Percentiles rank a stretch among this genome's conserved stretches.
phyloP scores from a whole-genome alignment of 2,888 invertebrate genomes.

The Chrysina gloriosa region DNA sequence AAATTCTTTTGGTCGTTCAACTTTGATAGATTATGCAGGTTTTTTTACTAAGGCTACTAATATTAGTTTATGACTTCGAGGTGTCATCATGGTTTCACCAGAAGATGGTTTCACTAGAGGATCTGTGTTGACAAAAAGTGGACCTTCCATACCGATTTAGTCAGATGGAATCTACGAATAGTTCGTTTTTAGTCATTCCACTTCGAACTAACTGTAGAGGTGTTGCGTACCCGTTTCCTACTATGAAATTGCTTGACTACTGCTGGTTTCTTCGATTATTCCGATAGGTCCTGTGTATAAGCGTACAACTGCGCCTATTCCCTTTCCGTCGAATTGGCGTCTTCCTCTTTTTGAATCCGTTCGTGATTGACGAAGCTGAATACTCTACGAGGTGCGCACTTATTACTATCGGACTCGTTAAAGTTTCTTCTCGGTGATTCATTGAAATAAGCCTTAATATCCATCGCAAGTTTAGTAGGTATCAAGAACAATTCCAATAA shows the following conservation, averaged over 20 bases:
- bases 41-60: too few relatives aligned
- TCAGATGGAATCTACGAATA: slow-evolving; percentile 79
- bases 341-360: slow-evolving; percentile 80
- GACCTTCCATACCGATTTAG: slow-evolving; percentile 57
- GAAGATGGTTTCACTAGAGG: slow-evolving; percentile 61
- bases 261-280: slow-evolving; percentile 86
- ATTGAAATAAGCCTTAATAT: slow-evolving; percentile 79
- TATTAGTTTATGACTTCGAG: too few relatives aligned
- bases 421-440: slow-evolving; percentile 70
- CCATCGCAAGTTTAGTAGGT: slow-evolving; percentile 80
- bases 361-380: slow-evolving; percentile 90
- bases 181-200: slow-evolving; percentile 73
- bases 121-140: slow-evolving; percentile 54
- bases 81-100: too few relatives aligned
- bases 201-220: slow-evolving; percentile 75
- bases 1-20: too few relatives aligned
- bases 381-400: slow-evolving; percentile 87
- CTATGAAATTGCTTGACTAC: slow-evolving; percentile 90
- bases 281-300: slow-evolving; percentile 87
- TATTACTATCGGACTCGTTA: slow-evolving; percentile 69
- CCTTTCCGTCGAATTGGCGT: slow-evolving; percentile 83
- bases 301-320: slow-evolving; percentile 92
- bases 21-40: too few relatives aligned
- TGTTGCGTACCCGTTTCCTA: slow-evolving; percentile 87
- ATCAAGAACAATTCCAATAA: slow-evolving; percentile 78